Evolutionary conservation across 2,113 vertebrate species (phyloP).

Genomic region (Epinephelus lanceolatus): DNA sequence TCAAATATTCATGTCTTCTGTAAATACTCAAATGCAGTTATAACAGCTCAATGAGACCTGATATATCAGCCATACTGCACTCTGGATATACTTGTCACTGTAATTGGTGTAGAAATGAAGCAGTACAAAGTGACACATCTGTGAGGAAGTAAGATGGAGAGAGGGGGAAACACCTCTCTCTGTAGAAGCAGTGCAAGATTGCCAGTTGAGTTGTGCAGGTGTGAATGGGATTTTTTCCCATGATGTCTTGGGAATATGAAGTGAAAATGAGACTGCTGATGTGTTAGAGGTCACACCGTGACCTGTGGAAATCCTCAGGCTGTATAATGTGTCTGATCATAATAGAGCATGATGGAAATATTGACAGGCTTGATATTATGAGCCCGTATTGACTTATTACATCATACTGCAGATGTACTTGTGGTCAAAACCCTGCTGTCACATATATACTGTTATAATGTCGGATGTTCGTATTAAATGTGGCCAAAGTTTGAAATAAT

Average conservation of each 20-base stretch:
- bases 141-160: conserved; percentile 19
- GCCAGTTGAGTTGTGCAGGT: conserved; percentile 38
- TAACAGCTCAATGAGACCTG: neutral
- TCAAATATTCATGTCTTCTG: neutral
- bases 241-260: conserved; percentile 27
- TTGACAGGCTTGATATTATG: too few relatives aligned
- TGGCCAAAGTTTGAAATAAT: too few relatives aligned
- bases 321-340: neutral
- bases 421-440: too few relatives aligned
- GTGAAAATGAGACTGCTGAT: conserved; percentile 37
- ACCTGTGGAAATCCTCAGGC: neutral
- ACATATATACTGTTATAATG: too few relatives aligned
- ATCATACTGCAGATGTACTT: too few relatives aligned
- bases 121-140: conserved; percentile 42
- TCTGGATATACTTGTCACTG: conserved; percentile 19
- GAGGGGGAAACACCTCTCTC: conserved; percentile 30
- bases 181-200: conserved; percentile 4
- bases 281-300: neutral
- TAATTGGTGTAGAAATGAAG: conserved; percentile 44
- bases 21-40: neutral
- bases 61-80: neutral
- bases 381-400: too few relatives aligned
- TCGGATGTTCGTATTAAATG: too few relatives aligned
- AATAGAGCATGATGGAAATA: too few relatives aligned
- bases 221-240: conserved; percentile 57